Base-by-base conservation (phyloP, 1,140 invertebrate genomes). In the Euborellia annulipes region DNA sequence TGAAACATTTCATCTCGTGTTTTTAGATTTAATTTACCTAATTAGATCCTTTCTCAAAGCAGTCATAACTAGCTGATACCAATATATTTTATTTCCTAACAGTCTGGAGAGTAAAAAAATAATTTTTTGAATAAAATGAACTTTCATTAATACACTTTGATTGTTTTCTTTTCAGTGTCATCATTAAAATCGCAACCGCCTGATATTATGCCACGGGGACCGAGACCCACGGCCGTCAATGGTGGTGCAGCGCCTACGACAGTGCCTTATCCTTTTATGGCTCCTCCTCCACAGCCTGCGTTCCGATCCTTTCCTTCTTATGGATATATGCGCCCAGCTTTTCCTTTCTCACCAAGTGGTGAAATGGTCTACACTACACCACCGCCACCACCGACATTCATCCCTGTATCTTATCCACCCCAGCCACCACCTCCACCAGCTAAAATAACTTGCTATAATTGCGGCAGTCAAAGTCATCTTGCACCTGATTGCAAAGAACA, bases 401-500 rank as follows among this genome's bases (percentile, higher is more conserved):
- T 62, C 17, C 60, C 59, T 51, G 66, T 63, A 57, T 64, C 65
- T 53, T 68, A 61, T 14, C 58, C 62, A 42, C 57, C 57, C 41
- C 52, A 51, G 20, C 49, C 66, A 61, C 48, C 67, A 63, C 47
- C 54, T 48, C 55, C 62, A 40, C 56, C 73, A 43, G 62, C 67
- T 53, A 72, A 75, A 54, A 65, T 73, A 41, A 75, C 69, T 1
- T 78, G 76, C 55, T 84, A 76, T 61, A 85, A 85, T 57, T 85
- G 82, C 62, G 82, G 82, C 32, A 78, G 75, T 21, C 68, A 72
- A 40, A 79, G 67, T 43, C 88, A 93, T 61, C 66, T 72, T n/a
- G 84, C 84, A 1, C 63, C 70, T 47, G 86, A 90, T 30, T 93
- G 88, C 60, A 79, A 80, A 51, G 84, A 87, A 58, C 76, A 78